Evolutionary conservation across 2,888 invertebrate species (phyloP), one percentile per base, ranked within the genome.

Genomic region (Scaptomyza cyrtandrae): DNA sequence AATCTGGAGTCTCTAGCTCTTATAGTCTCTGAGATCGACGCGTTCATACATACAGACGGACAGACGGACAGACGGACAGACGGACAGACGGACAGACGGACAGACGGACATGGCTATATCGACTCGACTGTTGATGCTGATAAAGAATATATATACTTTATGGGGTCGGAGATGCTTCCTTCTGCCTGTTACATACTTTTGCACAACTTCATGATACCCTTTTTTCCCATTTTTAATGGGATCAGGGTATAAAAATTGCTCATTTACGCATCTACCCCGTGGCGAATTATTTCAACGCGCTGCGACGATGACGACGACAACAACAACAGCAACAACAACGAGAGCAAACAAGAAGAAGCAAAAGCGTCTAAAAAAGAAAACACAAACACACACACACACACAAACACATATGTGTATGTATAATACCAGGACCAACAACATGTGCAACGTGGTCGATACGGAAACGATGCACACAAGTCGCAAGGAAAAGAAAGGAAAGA

Each of bases 201-300:
- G n/a, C n/a, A n/a, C n/a, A n/a, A n/a, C n/a, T n/a, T n/a, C n/a
- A n/a, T n/a, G n/a, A n/a, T n/a, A n/a, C n/a, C n/a, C n/a, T n/a
- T n/a, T n/a, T n/a, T n/a, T n/a, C n/a, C n/a, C n/a, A n/a, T n/a
- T n/a, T n/a, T n/a, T n/a, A n/a, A n/a, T n/a, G n/a, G n/a, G n/a
- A n/a, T n/a, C n/a, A n/a, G n/a, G n/a, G n/a, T n/a, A n/a, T n/a
- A 78, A 80, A 78, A 78, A 81, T 86, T 80, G 81, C 78, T 79
- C 86, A 84, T 84, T 84, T 84, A 81, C 84, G 81, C 79, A 81
- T 80, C 49, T 65, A 66, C 82, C 83, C 83, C 85, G 82, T 86
- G 82, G 85, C 86, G 83, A 84, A 86, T 81, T 81, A 80, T 83
- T 83, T 86, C 67, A 76, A 70, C 64, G 86, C 83, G 60, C 59